Evolutionary conservation across 1,140 invertebrate species (phyloP), one percentile per base, ranked within the genome.

Genomic region (Mamestra configurata): DNA sequence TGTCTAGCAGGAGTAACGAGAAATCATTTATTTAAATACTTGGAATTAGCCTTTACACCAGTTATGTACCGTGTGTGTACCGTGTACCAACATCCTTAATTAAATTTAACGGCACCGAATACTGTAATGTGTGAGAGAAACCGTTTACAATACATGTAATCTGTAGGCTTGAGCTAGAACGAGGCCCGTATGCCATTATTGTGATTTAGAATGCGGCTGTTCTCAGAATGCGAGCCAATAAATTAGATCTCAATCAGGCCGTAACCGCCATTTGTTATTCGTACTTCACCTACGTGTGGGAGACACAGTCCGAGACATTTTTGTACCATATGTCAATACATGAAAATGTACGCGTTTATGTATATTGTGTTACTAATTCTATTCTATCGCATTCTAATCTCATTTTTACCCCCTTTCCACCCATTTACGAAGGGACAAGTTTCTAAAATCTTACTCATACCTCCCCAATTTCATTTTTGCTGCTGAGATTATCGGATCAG

Each of bases 171-270:
- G 73, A 68, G 80, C 61, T 83, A 84, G 70, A 81, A 83, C 82
- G 82, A 78, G 59, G 84, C 72, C 88, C 87, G 87, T 86, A 89
- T 90, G 86, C 89, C 88, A 90, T 92, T 92, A 91, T 91, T 89
- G 88, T 92, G 90, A 92, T 90, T 91, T 90, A 92, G 87, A 88
- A 85, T 86, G 86, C 85, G 89, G 90, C 86, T 89, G 85, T 90
- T 92, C 83, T 89, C 86, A 89, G 88, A 89, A 92, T 89, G 86
- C 81, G 88, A 85, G 84, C 86, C 88, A 88, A 90, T 92, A 93
- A 93, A 93, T 93, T 92, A 86, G 90, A 92, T 93, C 91, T 90
- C 91, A 93, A 93, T 93, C 91, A 93, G 89, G 66, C 76, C 83
- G 84, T 87, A 87, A 90, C 89, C 88, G 76, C 87, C 86, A 91